phyloP scores from a whole-genome alignment of 2,888 invertebrate genomes.

The Polydrusus cervinus region DNA sequence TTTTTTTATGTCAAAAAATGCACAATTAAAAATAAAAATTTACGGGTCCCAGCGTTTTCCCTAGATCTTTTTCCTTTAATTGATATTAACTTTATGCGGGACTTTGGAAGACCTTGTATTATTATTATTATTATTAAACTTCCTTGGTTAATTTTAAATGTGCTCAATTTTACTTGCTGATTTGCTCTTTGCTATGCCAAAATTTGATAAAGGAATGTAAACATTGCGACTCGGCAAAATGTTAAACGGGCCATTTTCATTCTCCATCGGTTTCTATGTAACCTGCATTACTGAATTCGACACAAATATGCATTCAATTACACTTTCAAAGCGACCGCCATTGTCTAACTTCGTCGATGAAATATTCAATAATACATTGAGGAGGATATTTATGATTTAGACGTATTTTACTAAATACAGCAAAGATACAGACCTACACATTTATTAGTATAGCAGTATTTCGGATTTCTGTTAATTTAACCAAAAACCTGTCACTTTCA shows the following conservation, averaged over 20 bases:
- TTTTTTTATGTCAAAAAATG: too few species aligned
- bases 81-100: too few species aligned
- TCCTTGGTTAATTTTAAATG: background rate
- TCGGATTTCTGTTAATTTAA: too few species aligned
- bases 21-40: too few species aligned
- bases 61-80: too few species aligned
- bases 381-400: conserved; percentile 2
- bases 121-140: too few species aligned
- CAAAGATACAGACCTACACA: too few species aligned
- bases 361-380: conserved; percentile 22
- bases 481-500: too few species aligned
- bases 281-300: conserved; percentile 41
- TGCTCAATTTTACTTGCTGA: background rate
- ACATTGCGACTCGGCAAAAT: conserved; percentile 27
- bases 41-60: too few species aligned
- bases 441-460: too few species aligned
- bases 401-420: too few species aligned
- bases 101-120: too few species aligned
- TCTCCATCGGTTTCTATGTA: conserved; percentile 22
- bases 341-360: conserved; percentile 30
- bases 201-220: conserved; percentile 28
- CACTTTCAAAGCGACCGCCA: conserved; percentile 24
- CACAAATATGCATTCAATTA: conserved; percentile 43
- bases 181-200: conserved; percentile 6
- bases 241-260: conserved; percentile 28